Evolutionary conservation across 1,140 invertebrate species (phyloP).

Genomic region (Cyphomyrmex costatus): DNA sequence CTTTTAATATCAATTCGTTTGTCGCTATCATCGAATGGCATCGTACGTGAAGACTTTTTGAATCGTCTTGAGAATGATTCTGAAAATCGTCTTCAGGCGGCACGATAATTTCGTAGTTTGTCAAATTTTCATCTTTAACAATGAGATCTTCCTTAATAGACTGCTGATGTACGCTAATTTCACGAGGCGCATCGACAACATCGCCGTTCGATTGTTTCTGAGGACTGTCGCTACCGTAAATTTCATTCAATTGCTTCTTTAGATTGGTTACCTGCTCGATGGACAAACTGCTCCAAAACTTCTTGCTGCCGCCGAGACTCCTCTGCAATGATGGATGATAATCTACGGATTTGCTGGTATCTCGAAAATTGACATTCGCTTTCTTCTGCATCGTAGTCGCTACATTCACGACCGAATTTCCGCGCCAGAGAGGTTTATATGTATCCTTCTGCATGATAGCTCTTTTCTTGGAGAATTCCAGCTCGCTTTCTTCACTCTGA

Average conservation of each 20-base stretch:
- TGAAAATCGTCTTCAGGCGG: conserved; percentile 81
- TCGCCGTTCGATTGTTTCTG: conserved; percentile 68
- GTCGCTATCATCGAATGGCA: conserved; percentile 89
- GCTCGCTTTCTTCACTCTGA: conserved; percentile 85
- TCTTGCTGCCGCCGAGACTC: conserved; percentile 90
- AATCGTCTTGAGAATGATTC: conserved; percentile 74
- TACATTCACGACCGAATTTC: conserved; percentile 92
- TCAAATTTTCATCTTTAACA: neutral
- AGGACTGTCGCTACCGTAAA: conserved; percentile 90
- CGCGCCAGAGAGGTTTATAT: conserved; percentile 94
- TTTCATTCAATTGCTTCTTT: conserved; percentile 93
- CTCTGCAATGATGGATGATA: conserved; percentile 81
- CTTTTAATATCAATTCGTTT: conserved; percentile 57
- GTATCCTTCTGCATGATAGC: conserved; percentile 89
- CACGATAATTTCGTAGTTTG: conserved; percentile 89
- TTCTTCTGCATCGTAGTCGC: conserved; percentile 90
- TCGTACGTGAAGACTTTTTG: conserved; percentile 89
- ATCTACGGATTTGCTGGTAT: conserved; percentile 73
- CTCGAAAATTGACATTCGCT: conserved; percentile 73
- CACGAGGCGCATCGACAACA: neutral
- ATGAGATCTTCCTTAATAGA: neutral
- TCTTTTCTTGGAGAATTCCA: conserved; percentile 82
- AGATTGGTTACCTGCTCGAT: conserved; percentile 94
- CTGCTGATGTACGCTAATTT: neutral
- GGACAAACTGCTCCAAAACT: conserved; percentile 94